phyloP scores from a whole-genome alignment of 2,113 vertebrate genomes.

The Pedionomus torquatus region DNA sequence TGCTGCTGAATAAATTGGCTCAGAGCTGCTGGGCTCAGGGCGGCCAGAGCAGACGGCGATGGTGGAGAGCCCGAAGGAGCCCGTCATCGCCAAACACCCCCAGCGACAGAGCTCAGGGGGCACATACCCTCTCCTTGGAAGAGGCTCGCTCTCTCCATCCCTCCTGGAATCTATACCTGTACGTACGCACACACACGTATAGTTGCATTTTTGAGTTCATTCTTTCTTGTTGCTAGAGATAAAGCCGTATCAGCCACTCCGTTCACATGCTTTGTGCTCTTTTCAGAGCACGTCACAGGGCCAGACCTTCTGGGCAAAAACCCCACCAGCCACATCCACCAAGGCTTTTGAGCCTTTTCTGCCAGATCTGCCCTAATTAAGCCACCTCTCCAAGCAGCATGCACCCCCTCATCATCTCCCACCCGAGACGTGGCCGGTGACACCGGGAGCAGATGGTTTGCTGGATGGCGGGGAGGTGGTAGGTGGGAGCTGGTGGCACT shows the following conservation, averaged over 20 bases:
- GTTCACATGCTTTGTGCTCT: rapidly evolving
- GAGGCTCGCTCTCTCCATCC: background rate
- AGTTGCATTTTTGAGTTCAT: background rate
- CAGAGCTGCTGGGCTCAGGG: background rate
- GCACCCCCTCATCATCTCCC: background rate
- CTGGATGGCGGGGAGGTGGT: rapidly evolving
- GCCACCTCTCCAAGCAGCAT: background rate
- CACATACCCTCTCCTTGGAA: background rate
- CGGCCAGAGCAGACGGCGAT: rapidly evolving
- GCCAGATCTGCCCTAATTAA: background rate
- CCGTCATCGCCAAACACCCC: rapidly evolving
- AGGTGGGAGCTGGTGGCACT: background rate
- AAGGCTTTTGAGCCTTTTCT: background rate
- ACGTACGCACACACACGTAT: rapidly evolving
- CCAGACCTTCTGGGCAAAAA: background rate
- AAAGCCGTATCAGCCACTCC: background rate
- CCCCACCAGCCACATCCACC: background rate
- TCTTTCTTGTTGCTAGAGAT: background rate
- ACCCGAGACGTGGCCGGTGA: background rate
- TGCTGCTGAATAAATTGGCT: background rate
- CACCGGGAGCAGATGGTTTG: background rate
- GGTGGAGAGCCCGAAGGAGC: rapidly evolving
- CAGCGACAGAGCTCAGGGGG: background rate
- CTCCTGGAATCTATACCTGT: rapidly evolving
- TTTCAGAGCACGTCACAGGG: rapidly evolving